These are phyloP conservation scores for Melitaea athalia DNA, from an alignment of 2,888 invertebrate species.

Conservation along the genomic window DNA sequence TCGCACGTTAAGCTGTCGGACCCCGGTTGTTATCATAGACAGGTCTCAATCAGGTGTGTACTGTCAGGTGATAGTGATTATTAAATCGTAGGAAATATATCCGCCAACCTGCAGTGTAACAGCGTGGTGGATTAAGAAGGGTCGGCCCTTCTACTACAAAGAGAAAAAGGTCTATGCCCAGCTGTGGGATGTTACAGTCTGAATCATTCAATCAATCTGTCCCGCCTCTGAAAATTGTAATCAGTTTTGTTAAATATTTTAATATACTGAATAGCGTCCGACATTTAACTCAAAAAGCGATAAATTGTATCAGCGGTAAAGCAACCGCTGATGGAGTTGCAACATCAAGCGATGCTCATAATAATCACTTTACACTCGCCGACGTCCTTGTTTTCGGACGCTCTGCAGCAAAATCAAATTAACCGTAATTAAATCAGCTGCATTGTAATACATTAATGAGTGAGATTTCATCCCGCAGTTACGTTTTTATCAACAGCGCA, in stretches of 20 bases:
- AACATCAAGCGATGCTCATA: constrained; percentile 13
- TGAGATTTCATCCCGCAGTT: constrained; percentile 21
- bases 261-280: background rate
- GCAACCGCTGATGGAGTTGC: constrained; percentile 20
- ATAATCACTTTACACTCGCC: constrained; percentile 27
- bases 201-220: too few species aligned
- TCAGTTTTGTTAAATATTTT: background rate
- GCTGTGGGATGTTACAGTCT: too few species aligned
- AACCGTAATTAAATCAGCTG: constrained; percentile 33
- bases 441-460: constrained; percentile 34
- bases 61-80: too few species aligned
- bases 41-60: too few species aligned
- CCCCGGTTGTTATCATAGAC: too few species aligned
- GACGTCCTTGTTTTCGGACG: constrained; percentile 19
- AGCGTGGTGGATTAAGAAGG: too few species aligned
- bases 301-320: constrained; percentile 13
- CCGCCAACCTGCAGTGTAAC: too few species aligned
- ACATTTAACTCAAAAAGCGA: background rate
- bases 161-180: too few species aligned
- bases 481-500: constrained; percentile 24
- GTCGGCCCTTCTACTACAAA: too few species aligned
- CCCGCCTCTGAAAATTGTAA: background rate
- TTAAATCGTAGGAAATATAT: too few species aligned
- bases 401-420: constrained; percentile 32
- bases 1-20: too few species aligned